Base-by-base conservation (phyloP, 2,797 vertebrate species). In the Acanthurus tractus region DNA sequence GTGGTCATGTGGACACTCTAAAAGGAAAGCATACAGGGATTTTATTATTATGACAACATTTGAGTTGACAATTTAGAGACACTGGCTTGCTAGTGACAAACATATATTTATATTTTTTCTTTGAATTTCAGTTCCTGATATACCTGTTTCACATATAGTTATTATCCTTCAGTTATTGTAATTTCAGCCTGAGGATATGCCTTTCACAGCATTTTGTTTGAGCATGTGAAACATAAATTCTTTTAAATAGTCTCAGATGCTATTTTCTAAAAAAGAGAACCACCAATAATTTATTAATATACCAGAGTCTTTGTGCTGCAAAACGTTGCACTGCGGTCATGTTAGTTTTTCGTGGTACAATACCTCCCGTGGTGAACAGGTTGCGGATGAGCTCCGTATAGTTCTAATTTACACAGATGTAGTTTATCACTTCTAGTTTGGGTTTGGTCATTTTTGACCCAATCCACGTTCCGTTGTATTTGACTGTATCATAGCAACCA, bases 401-500 rank as follows among this genome's bases (percentile, higher is more conserved):
- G 34, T 17, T 40, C n/a, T 48, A 13, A 7, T 11, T 18, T n/a
- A 10, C 7, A 12, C 38, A 1, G 4, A 1, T 46, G 9, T 22
- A 18, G 22, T 20, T 49, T 34, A 13, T 2, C 4, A 4, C 20
- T 64, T 72, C 8, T 45, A 9, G 14, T 29, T 73, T 12, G 64
- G 1, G 17, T 63, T 55, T 67, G 3, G 40, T 34, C 0, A 20
- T 50, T 54, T 87, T 76, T 86, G 73, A 70, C 70, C 76, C 66
- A 29, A 7, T 10, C 15, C 25, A 23, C 34, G 11, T 50, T 52
- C 85, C 72, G 84, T 85, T 25, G 9, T 85, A 78, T 91, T 87
- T 81, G 25, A 1, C 2, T 4, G 87, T 89, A 64, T 90, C 92
- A 17, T 89, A 88, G 91, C 86, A 93, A 94, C 93, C 13, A 7